Conservation (phyloP, 2,888 invertebrate species). For the Xanthorhoe spadicearia region DNA sequence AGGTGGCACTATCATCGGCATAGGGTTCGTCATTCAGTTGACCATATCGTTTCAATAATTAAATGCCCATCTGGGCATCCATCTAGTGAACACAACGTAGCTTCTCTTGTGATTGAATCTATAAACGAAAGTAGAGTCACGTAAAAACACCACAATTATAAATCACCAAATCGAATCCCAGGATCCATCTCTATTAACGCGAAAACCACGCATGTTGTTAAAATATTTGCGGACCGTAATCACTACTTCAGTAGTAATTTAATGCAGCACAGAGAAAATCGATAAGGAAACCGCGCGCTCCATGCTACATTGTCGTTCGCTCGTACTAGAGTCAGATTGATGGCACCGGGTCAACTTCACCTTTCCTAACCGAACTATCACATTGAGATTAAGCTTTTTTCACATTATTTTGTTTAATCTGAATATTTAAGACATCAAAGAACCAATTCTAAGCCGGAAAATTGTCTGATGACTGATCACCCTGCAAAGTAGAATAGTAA, state of each 20-base stretch:
- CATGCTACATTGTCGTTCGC: constrained; percentile 70
- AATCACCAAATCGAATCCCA: constrained; percentile 50
- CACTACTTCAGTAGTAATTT: constrained; percentile 77
- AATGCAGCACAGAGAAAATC: constrained; percentile 83
- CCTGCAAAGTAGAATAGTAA: constrained; percentile 57
- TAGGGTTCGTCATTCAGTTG: constrained; percentile 51
- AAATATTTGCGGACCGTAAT: constrained; percentile 72
- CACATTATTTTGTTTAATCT: constrained; percentile 19
- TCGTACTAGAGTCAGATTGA: constrained; percentile 60
- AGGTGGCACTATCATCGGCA: constrained; percentile 74
- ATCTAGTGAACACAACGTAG: constrained; percentile 30
- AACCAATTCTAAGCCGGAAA: constrained; percentile 42
- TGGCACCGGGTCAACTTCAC: constrained; percentile 64
- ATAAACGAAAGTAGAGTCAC: constrained; percentile 30
- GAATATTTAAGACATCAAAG: constrained; percentile 14
- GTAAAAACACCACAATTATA: constrained; percentile 41
- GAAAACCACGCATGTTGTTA: constrained; percentile 63
- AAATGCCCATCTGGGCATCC: constrained; percentile 40
- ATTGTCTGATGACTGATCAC: constrained; percentile 55
- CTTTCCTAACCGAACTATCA: constrained; percentile 47
- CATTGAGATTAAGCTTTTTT: constrained; percentile 7
- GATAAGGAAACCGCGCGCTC: constrained; percentile 80
- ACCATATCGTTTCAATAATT: constrained; percentile 34
- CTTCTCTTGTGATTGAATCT: constrained; percentile 22
- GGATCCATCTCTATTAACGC: constrained; percentile 53